phyloP scores from a whole-genome alignment of 2,888 invertebrate species.

The Sinelater perroti region DNA sequence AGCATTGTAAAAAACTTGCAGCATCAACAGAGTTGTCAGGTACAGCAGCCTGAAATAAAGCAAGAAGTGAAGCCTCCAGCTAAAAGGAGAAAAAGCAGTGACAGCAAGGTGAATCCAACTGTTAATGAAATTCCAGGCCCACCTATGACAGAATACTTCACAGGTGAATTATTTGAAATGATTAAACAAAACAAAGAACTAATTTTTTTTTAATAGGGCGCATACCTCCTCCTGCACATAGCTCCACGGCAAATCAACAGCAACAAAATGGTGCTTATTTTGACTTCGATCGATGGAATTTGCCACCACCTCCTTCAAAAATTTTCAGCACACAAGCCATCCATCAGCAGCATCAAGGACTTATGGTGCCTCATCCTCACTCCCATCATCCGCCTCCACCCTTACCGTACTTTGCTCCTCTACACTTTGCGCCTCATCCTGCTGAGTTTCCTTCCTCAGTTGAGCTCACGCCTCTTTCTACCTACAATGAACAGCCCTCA shows the following conservation, averaged over 20 bases:
- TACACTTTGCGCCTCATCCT: conserved; percentile 75
- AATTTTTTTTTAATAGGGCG: conserved; percentile 55
- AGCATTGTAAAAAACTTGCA: conserved; percentile 76
- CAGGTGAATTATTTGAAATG: conserved; percentile 23
- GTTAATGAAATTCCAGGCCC: conserved; percentile 66
- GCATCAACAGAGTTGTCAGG: conserved; percentile 53
- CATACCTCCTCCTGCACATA: conserved; percentile 78
- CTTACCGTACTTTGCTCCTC: conserved; percentile 79
- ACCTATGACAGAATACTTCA: conserved; percentile 62
- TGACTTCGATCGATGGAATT: conserved; percentile 84
- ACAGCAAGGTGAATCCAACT: conserved; percentile 63
- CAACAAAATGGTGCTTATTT: conserved; percentile 76
- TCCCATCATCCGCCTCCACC: conserved; percentile 69
- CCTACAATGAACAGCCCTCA: conserved; percentile 62
- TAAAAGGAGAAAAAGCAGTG: conserved; percentile 68
- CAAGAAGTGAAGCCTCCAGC: conserved; percentile 56
- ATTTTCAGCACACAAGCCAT: conserved; percentile 68
- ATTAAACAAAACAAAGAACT: not conserved
- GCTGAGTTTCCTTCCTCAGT: conserved; percentile 72
- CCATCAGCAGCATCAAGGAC: conserved; percentile 58
- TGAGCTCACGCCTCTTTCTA: conserved; percentile 70
- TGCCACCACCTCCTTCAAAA: conserved; percentile 74
- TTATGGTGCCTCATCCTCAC: conserved; percentile 72
- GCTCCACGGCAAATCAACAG: conserved; percentile 59
- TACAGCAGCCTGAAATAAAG: conserved; percentile 54